Evolutionary conservation across 2,888 invertebrate genomes (phyloP), one percentile per base, ranked within the genome.

Genomic region (Ypsolopha scabrella): DNA sequence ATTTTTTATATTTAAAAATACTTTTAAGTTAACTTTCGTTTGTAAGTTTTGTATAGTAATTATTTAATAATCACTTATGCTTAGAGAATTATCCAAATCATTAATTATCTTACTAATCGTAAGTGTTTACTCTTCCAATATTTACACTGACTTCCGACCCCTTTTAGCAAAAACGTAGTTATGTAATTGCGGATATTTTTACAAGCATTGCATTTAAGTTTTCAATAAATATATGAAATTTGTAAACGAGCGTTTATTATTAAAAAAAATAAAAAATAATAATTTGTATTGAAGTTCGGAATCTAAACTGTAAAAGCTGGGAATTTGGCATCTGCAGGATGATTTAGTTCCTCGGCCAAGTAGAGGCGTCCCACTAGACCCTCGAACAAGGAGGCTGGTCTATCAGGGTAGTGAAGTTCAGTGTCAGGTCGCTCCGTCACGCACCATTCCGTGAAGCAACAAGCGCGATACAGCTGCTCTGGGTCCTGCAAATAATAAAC

Each of bases 331-430:
- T 88, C 73, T 39, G 72, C 58, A 0, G 92, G 90, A 51, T 90
- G 72, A 54, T 89, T 80, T 49, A 95, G 72, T 64, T 96, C 95
- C 41, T 89, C 73, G 36, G 94, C 82, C 60, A 94, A 90, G 70
- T 93, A 94, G 60, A 94, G 87, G 0, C 92, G 90, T 11, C 96
- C 96, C 43, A 93, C 88, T 54, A 94, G 72, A 14, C 93, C 96
- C 88, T 97, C 96, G 70, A 92, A 96, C 48, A 97, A 76, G 0
- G 96, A 96, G 50, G 90, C 89, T 0, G 95, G 96, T 53, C 92
- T 81, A 73, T 96, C 96, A 0, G 96, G 93, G 35, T 85, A 86
- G 64, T 91, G 90, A 55, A 88, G 79, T 55, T 93, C 92, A 57
- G 92, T 91, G 51, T 91, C 89, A 51, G 81, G 79, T 0, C 90